Evolutionary conservation across 1,140 invertebrate species (phyloP).

Genomic region (Drosophila neocordata): DNA sequence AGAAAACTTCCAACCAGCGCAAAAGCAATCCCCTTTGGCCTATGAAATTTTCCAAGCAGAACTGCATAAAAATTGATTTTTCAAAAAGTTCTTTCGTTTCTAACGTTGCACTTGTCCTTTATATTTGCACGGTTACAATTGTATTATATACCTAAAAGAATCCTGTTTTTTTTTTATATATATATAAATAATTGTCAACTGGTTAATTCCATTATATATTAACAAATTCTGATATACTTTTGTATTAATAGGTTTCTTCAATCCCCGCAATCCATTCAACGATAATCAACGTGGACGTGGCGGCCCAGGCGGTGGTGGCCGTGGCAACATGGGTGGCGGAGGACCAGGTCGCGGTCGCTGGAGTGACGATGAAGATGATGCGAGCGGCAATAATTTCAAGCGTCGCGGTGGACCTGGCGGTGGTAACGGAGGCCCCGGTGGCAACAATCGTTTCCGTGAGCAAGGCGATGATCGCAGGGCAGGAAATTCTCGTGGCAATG

Average conservation of each 20-base stretch:
- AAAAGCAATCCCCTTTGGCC: not conserved
- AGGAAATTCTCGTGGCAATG: conserved; percentile 66
- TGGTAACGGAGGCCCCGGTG: conserved; percentile 41
- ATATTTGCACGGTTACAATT: not conserved
- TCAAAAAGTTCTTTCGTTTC: too few relatives aligned
- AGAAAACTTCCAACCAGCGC: not conserved
- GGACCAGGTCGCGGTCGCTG: conserved; percentile 60
- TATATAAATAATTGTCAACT: too few relatives aligned
- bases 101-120: too few relatives aligned
- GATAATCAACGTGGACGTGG: conserved; percentile 81
- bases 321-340: conserved; percentile 77
- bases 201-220: not conserved
- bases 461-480: conserved; percentile 54
- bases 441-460: conserved; percentile 67
- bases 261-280: conserved; percentile 82
- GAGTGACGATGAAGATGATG: conserved; percentile 74
- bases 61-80: too few relatives aligned
- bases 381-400: conserved; percentile 59
- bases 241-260: conserved; percentile 66
- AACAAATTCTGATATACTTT: not conserved
- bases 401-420: conserved; percentile 69
- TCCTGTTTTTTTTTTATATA: too few relatives aligned
- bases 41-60: too few relatives aligned
- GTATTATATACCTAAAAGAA: not conserved
- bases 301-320: conserved; percentile 76